Conservation (phyloP, 2,797 vertebrate species). For the Clamator glandarius region DNA sequence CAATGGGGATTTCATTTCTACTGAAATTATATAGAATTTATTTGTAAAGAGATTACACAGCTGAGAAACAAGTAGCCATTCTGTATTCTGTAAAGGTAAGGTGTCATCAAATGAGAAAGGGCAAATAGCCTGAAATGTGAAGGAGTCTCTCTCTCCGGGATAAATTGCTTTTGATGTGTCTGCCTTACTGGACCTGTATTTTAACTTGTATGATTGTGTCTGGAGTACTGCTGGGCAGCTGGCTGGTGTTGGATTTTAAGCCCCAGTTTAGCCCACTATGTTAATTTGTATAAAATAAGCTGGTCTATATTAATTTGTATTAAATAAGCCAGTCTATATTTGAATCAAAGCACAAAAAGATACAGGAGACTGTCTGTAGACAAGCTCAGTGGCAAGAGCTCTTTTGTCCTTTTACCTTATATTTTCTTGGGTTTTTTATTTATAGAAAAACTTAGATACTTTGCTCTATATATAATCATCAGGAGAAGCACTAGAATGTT, state of each 20-base stretch:
- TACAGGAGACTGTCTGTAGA: neutral
- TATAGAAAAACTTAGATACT: neutral
- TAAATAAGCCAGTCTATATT: neutral
- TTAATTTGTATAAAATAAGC: neutral
- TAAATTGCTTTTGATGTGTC: neutral
- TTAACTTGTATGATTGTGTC: neutral
- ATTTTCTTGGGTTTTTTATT: neutral
- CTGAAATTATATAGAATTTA: neutral
- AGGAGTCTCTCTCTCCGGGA: neutral
- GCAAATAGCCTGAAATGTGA: neutral
- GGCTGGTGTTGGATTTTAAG: neutral
- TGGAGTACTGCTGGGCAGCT: neutral
- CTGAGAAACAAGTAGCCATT: neutral
- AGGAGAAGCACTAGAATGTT: neutral
- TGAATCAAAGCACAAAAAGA: neutral
- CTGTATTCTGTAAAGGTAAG: neutral
- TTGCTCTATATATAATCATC: accelerated
- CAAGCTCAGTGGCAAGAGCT: neutral
- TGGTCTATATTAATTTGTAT: neutral
- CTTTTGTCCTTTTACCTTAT: neutral
- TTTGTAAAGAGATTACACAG: neutral
- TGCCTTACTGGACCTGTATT: neutral
- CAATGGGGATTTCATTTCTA: neutral
- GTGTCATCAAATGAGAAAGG: neutral
- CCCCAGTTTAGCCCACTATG: neutral